Conservation (phyloP, 2,797 vertebrate species). For the Syngnathus acus region DNA sequence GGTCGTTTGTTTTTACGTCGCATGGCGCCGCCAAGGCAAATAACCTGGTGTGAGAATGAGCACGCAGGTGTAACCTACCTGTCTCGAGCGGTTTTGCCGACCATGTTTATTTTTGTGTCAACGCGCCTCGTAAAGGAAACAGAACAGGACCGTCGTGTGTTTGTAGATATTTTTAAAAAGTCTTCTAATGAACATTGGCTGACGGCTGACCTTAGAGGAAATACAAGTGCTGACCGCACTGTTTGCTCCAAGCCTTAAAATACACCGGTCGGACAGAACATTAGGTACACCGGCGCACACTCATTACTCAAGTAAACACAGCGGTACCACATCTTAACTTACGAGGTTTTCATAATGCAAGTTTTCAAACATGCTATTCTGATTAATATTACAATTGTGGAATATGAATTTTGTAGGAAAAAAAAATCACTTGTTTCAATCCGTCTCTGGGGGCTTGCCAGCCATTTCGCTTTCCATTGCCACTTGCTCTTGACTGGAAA, state of each 20-base stretch:
- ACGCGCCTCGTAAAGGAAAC: slow-evolving; percentile 23
- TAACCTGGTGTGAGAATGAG: slow-evolving; percentile 53
- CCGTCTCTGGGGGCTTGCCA: too few species aligned
- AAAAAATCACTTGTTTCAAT: too few species aligned
- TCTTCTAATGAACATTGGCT: slow-evolving; percentile 27
- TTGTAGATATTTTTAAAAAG: slow-evolving; percentile 8
- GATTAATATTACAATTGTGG: too few species aligned
- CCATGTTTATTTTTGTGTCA: slow-evolving; percentile 33
- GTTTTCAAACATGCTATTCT: too few species aligned
- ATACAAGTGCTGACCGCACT: neutral
- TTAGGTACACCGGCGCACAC: neutral
- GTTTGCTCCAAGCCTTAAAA: slow-evolving; percentile 2
- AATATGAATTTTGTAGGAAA: too few species aligned
- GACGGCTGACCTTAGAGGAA: slow-evolving; percentile 25
- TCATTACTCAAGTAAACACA: neutral
- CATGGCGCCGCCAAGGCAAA: slow-evolving; percentile 44
- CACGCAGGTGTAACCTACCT: slow-evolving; percentile 47
- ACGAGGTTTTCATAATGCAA: neutral
- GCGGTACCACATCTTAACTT: neutral
- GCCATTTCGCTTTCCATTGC: too few species aligned
- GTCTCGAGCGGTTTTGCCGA: slow-evolving; percentile 27
- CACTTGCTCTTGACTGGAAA: too few species aligned
- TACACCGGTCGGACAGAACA: neutral
- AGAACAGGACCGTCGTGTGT: slow-evolving; percentile 26
- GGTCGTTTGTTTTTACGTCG: slow-evolving; percentile 55